Percentiles rank a stretch among this genome's conserved stretches.
These are phyloP conservation scores for Bombus vancouverensis DNA, from an alignment of 1,140 invertebrate species.

Conservation along the genomic window DNA sequence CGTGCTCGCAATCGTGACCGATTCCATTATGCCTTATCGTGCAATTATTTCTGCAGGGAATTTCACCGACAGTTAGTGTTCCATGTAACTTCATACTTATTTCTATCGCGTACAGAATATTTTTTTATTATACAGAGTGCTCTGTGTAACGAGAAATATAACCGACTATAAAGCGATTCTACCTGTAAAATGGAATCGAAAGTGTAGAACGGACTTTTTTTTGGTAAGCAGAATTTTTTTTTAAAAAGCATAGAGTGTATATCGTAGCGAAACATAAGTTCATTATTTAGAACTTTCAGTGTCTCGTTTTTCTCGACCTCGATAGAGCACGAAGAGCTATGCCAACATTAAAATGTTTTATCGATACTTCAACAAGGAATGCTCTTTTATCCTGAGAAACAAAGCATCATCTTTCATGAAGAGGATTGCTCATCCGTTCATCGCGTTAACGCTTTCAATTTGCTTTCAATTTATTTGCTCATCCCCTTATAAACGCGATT, in stretches of 20 bases:
- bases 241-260: not conserved
- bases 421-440: not conserved
- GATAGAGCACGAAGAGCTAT: not conserved
- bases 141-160: too few species aligned
- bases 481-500: not conserved
- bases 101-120: not conserved
- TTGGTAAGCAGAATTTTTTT: too few species aligned
- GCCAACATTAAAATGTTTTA: constrained; percentile 3
- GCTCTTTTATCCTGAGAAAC: not conserved
- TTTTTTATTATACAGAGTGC: not conserved
- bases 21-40: not conserved
- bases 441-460: not conserved
- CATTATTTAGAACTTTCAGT: not conserved
- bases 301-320: not conserved
- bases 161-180: too few species aligned
- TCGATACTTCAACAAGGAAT: not conserved
- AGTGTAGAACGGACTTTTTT: too few species aligned
- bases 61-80: not conserved
- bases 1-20: constrained; percentile 2
- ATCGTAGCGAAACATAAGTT: not conserved
- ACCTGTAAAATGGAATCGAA: too few species aligned
- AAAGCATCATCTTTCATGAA: not conserved
- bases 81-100: not conserved
- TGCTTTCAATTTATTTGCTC: not conserved
- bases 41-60: constrained; percentile 1